Percentiles rank a stretch among this genome's conserved stretches.
Evolutionary conservation across 2,888 invertebrate species (phyloP).

Genomic region (Drosophila kuntzei): DNA sequence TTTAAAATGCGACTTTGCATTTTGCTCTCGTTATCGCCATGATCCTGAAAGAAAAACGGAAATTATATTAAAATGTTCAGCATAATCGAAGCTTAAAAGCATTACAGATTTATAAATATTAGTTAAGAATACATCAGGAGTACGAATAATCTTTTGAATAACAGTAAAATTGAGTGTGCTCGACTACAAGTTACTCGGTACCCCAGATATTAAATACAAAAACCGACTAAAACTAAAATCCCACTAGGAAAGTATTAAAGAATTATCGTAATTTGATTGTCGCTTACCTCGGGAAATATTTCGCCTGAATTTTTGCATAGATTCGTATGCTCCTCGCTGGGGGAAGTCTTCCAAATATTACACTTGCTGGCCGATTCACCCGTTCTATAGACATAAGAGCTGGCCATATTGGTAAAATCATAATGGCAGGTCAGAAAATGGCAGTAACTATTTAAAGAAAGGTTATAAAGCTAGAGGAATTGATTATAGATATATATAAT

Average conservation of each 20-base stretch:
- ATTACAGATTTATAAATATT: too few species aligned
- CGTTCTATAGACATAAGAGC: conserved; percentile 35
- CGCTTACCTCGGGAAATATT: conserved; percentile 22
- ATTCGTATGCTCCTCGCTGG: conserved; percentile 15
- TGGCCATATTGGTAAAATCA: conserved; percentile 45
- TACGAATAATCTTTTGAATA: too few species aligned
- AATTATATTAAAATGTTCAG: too few species aligned
- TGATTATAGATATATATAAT: not conserved
- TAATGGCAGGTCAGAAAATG: conserved; percentile 66
- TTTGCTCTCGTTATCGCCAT: not conserved
- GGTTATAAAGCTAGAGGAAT: not conserved
- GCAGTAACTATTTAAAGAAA: conserved; percentile 40
- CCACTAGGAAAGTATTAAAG: not conserved
- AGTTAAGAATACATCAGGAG: too few species aligned
- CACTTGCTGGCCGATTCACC: conserved; percentile 46
- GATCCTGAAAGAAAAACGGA: conserved; percentile 6
- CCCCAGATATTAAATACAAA: too few species aligned
- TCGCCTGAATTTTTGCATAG: conserved; percentile 58
- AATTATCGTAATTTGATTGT: not conserved
- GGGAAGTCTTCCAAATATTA: conserved; percentile 29
- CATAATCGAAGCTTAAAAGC: too few species aligned
- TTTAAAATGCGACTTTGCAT: not conserved
- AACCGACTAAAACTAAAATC: too few species aligned
- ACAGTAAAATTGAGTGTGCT: too few species aligned
- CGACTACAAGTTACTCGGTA: too few species aligned